Base-by-base conservation (phyloP, 2,113 vertebrate genomes). In the Xiphias gladius region DNA sequence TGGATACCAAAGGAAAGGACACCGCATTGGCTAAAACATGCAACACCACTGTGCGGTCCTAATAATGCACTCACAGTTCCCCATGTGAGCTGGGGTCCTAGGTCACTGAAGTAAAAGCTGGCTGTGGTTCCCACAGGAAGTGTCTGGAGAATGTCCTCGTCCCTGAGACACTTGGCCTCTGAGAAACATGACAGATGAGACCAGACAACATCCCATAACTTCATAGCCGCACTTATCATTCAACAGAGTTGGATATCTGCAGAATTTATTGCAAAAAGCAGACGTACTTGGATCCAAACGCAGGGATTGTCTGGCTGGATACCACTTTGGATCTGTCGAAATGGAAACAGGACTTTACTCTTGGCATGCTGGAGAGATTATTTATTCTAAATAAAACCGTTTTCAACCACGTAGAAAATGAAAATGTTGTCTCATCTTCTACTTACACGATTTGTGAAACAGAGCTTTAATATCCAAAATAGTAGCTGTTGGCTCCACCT, bases 81-180 rank as follows among this genome's bases (percentile, higher is more conserved):
- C 97, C 97, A 99, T 91, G 97, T 96, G 91, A 99, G 96, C 94
- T 99, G 97, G 0, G 98, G 94, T 24, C 98, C 98, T n/a, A 99
- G 93, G 87, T 98, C 98, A 13, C 94, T 96, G 93, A 99, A 99
- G 94, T 98, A 98, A 58, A 99, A 95, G 4, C 96, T 98, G 76
- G 97, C 96, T 0, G 98, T 99, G 90, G 98, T 99, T 90, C 98
- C 98, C 83, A 99, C 97, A 0, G 98, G 98, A 79, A 99, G 96
- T 73, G 95, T 96, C 93, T 99, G 97, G 41, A 99, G 95, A 28
- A 99, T 69, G 0, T 99, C 98, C 57, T 98, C 98, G 39, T 99
- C 98, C 86, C 95, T 96, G 74, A 98, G 94, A 39, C 96, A 95
- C 84, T 96, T 96, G n/a, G 95, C 96, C 93, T 98, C 97, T 99